These are phyloP conservation scores for Cephus nigrinus DNA, from an alignment of 2,888 invertebrate genomes.

Conservation along the genomic window DNA sequence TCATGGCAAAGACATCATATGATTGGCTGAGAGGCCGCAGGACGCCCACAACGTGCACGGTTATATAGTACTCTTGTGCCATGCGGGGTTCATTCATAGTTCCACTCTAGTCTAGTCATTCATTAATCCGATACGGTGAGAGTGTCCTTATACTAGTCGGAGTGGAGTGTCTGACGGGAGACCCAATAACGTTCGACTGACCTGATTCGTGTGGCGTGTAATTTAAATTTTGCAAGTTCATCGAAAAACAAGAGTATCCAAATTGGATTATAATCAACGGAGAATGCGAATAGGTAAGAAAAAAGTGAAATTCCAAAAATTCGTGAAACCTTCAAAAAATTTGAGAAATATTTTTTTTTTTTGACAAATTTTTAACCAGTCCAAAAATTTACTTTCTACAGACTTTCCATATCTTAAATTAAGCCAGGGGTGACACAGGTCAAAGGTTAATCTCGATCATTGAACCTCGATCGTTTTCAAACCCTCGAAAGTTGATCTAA, in stretches of 20 bases:
- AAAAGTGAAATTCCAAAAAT: neutral
- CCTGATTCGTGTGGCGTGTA: slow-evolving; percentile 31
- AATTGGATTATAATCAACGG: slow-evolving; percentile 29
- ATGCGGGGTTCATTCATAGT: slow-evolving; percentile 62
- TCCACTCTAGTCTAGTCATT: slow-evolving; percentile 58
- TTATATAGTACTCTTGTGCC: slow-evolving; percentile 58
- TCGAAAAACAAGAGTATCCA: neutral
- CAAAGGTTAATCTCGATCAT: no score
- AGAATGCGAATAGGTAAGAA: slow-evolving; percentile 60
- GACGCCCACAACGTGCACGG: slow-evolving; percentile 59
- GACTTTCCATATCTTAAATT: no score
- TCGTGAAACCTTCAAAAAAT: neutral
- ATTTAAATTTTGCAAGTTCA: neutral
- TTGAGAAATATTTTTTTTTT: neutral
- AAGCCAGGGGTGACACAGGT: no score
- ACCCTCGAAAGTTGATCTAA: no score
- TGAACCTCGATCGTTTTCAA: no score
- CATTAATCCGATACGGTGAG: slow-evolving; percentile 54
- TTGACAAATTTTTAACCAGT: neutral
- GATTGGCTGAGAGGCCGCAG: slow-evolving; percentile 53
- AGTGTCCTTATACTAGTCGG: slow-evolving; percentile 35
- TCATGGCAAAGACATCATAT: neutral
- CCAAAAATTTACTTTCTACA: neutral
- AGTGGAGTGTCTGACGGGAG: neutral
- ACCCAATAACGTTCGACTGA: slow-evolving; percentile 40